phyloP scores from a whole-genome alignment of 2,888 invertebrate species.

The Chrysolina americana region DNA sequence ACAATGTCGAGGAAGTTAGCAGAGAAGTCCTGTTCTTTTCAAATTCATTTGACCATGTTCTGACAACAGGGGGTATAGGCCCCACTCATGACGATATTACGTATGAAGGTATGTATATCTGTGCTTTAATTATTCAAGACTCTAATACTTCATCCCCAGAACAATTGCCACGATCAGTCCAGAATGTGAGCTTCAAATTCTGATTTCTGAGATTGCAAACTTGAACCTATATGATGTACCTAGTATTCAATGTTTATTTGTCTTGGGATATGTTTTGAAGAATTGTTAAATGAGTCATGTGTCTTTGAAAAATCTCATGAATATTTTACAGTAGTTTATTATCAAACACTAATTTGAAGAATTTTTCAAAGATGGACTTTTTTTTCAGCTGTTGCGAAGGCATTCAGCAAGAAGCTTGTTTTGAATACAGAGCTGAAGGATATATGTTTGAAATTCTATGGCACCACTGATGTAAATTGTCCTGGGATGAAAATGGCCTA shows the following conservation, averaged over 20 bases:
- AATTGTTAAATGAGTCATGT: too few relatives aligned
- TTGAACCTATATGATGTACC: too few relatives aligned
- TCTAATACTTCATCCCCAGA: too few relatives aligned
- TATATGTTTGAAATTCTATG: conserved; percentile 68
- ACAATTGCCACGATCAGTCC: too few relatives aligned
- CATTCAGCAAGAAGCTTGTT: conserved; percentile 70
- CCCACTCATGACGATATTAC: conserved; percentile 86
- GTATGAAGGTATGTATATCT: conserved; percentile 73
- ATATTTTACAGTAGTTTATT: too few relatives aligned
- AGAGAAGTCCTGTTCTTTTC: conserved; percentile 77
- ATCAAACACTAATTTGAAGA: too few relatives aligned
- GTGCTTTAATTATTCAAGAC: not conserved
- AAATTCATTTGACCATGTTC: conserved; percentile 75
- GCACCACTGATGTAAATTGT: conserved; percentile 64
- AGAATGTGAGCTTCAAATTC: too few relatives aligned
- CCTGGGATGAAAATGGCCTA: conserved; percentile 68
- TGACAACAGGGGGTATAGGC: conserved; percentile 84
- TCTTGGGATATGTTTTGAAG: too few relatives aligned
- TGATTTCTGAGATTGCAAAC: too few relatives aligned
- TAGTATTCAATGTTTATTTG: too few relatives aligned
- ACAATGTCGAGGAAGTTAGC: conserved; percentile 76
- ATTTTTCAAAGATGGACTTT: not conserved
- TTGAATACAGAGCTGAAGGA: conserved; percentile 69
- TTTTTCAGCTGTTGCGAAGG: conserved; percentile 71
- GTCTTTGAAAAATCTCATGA: too few relatives aligned